Evolutionary conservation across 2,797 vertebrate genomes (phyloP).

Genomic region (Atherinosoma microstoma): DNA sequence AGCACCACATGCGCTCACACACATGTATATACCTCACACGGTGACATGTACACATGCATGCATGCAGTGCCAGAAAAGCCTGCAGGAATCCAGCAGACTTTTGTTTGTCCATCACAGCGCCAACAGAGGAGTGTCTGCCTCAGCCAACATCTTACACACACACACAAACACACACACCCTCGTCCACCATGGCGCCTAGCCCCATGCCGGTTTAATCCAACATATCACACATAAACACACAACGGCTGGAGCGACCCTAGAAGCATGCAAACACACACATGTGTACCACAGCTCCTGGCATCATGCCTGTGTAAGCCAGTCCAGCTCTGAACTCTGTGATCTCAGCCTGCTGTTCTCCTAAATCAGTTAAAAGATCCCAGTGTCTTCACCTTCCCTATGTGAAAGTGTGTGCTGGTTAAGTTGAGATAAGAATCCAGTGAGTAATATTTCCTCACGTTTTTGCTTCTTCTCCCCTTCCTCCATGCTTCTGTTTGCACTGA

Average conservation of each 20-base stretch:
- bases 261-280: constrained; percentile 33
- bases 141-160: constrained; percentile 65
- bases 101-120: constrained; percentile 68
- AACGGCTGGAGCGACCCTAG: constrained; percentile 26
- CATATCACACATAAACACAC: constrained; percentile 63
- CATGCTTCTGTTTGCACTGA: constrained; percentile 33
- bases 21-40: constrained; percentile 28
- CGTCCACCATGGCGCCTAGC: constrained; percentile 64
- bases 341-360: constrained; percentile 65
- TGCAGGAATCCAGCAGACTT: constrained; percentile 68
- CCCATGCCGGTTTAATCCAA: constrained; percentile 61
- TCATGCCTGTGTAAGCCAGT: constrained; percentile 61
- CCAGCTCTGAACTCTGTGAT: constrained; percentile 67
- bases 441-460: constrained; percentile 25
- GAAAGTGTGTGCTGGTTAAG: constrained; percentile 11
- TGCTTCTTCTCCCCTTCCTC: not conserved
- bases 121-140: constrained; percentile 68
- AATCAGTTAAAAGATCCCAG: constrained; percentile 66
- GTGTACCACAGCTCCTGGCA: constrained; percentile 54
- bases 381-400: constrained; percentile 45
- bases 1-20: constrained; percentile 49
- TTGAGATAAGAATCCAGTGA: constrained; percentile 32
- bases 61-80: constrained; percentile 53
- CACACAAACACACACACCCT: constrained; percentile 42
- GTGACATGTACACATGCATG: constrained; percentile 17